A percentile compares a stretch with the other conserved stretches of the same genome.
These are phyloP conservation scores for Pteropus rufus DNA, from an alignment of 2,797 vertebrate species.

Conservation along the genomic window DNA sequence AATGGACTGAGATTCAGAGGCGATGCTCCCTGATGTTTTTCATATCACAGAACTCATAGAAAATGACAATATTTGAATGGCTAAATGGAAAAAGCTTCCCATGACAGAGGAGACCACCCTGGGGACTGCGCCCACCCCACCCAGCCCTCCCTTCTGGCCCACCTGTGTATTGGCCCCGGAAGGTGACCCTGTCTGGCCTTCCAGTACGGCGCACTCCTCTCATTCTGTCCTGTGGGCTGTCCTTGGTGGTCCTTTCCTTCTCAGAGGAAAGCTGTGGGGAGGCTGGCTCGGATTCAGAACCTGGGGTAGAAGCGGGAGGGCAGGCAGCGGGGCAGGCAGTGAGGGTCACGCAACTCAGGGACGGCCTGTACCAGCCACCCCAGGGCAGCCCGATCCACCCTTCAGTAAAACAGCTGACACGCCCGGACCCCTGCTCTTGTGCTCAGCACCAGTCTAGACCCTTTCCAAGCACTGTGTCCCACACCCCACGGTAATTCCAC, in stretches of 20 bases:
- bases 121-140: rapidly evolving
- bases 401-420: not conserved
- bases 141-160: not conserved
- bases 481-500: rapidly evolving
- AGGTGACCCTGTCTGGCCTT: not conserved
- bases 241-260: conserved; percentile 62
- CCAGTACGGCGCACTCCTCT: not conserved
- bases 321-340: not conserved
- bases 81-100: no score
- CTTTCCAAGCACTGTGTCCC: rapidly evolving
- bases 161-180: conserved; percentile 80
- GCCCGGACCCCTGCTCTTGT: rapidly evolving
- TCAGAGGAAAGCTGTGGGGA: conserved; percentile 25
- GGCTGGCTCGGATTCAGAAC: conserved; percentile 56
- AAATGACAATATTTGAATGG: rapidly evolving
- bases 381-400: not conserved
- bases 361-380: no score
- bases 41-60: not conserved
- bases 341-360: not conserved
- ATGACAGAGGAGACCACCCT: not conserved
- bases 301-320: not conserved
- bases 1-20: not conserved
- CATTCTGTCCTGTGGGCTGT: not conserved
- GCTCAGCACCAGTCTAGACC: rapidly evolving
- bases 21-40: not conserved